Evolutionary conservation across 2,888 invertebrate genomes (phyloP).

Genomic region (Netelia fuscicornis): DNA sequence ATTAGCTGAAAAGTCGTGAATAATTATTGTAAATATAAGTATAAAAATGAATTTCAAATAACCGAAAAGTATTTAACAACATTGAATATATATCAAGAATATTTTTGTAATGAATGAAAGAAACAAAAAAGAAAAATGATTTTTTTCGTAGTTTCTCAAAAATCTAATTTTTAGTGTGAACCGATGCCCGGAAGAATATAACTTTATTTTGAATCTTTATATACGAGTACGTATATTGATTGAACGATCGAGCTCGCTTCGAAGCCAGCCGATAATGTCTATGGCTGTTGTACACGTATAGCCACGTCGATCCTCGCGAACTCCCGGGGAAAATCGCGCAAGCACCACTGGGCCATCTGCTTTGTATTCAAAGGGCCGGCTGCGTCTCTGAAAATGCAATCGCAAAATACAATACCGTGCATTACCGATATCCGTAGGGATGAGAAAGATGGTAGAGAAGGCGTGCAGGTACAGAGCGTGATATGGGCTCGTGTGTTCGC

Average conservation of each 20-base stretch:
- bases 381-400: slow-evolving; percentile 84
- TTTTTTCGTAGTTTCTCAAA: neutral
- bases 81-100: neutral
- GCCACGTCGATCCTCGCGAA: slow-evolving; percentile 32
- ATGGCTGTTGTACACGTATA: neutral
- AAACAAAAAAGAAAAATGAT: neutral
- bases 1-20: neutral
- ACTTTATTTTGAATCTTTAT: slow-evolving; percentile 28
- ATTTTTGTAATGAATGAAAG: neutral
- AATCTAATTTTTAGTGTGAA: slow-evolving; percentile 19
- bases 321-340: slow-evolving; percentile 39
- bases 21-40: neutral
- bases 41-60: neutral
- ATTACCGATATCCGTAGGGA: slow-evolving; percentile 79
- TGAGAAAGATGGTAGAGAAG: slow-evolving; percentile 17
- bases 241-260: slow-evolving; percentile 34
- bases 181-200: slow-evolving; percentile 2
- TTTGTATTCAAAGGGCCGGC: slow-evolving; percentile 84
- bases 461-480: slow-evolving; percentile 6
- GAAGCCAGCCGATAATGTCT: slow-evolving; percentile 30
- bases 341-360: slow-evolving; percentile 70
- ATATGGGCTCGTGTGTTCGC: slow-evolving; percentile 28
- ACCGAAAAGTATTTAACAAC: neutral
- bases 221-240: slow-evolving; percentile 34
- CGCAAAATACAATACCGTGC: slow-evolving; percentile 84